Conservation (phyloP, 2,888 invertebrate genomes). For the Adelognathus sp. region DNA sequence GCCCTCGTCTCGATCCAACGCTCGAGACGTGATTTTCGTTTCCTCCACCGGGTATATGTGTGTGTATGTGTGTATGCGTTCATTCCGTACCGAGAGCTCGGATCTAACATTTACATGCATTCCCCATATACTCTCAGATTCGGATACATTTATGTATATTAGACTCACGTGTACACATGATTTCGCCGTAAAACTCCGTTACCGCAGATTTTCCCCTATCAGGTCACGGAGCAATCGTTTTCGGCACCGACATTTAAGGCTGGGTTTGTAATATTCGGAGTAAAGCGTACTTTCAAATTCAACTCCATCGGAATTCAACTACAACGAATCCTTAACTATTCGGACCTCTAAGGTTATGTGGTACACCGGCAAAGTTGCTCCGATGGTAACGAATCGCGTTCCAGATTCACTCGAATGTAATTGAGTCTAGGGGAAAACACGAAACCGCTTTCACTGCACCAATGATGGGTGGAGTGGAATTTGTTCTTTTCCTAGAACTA, state of each 20-base stretch:
- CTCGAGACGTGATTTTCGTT: constrained; percentile 50
- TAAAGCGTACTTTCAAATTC: too few relatives aligned
- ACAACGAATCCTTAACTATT: background rate
- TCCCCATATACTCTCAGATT: constrained; percentile 17
- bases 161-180: constrained; percentile 1
- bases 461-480: too few relatives aligned
- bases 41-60: constrained; percentile 37
- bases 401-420: too few relatives aligned
- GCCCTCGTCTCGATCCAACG: constrained; percentile 24
- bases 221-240: background rate
- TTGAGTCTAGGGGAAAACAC: too few relatives aligned
- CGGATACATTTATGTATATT: constrained; percentile 33
- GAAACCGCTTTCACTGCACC: too few relatives aligned
- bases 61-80: too few relatives aligned
- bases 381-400: too few relatives aligned
- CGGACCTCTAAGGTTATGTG: too few relatives aligned
- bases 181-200: constrained; percentile 22
- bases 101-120: constrained; percentile 38
- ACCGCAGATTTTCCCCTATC: background rate
- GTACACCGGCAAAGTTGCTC: too few relatives aligned
- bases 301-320: background rate
- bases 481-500: too few relatives aligned
- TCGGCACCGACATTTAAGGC: background rate
- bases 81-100: constrained; percentile 52
- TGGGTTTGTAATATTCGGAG: background rate